Evolutionary conservation across 2,888 invertebrate species (phyloP).

Genomic region (Drosophila tanythrix): DNA sequence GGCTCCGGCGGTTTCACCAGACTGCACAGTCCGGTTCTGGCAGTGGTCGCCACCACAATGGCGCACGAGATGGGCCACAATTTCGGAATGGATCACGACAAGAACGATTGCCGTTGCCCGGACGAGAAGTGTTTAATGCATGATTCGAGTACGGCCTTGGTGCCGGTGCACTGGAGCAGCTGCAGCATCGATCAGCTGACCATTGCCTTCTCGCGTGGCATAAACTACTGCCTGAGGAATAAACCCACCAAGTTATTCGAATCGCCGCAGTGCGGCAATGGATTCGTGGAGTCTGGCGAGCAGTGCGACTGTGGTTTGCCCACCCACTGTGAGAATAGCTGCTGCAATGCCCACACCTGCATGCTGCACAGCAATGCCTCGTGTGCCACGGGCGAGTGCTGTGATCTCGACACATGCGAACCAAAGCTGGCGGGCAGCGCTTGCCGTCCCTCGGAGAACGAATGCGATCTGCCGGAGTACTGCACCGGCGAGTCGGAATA

Average conservation of each 20-base stretch:
- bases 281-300: conserved; percentile 97
- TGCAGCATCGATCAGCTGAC: conserved; percentile 96
- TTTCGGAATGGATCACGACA: conserved; percentile 99
- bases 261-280: conserved; percentile 97
- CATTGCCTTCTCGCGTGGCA: conserved; percentile 96
- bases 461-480: conserved; percentile 98
- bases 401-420: conserved; percentile 90
- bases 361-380: conserved; percentile 94
- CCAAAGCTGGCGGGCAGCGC: conserved; percentile 86
- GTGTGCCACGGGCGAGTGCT: conserved; percentile 98
- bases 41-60: conserved; percentile 97
- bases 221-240: conserved; percentile 97
- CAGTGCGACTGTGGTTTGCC: conserved; percentile 95
- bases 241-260: conserved; percentile 93
- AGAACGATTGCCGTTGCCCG: conserved; percentile 93
- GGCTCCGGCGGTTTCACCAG: conserved; percentile 98
- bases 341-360: conserved; percentile 94
- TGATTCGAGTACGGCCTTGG: conserved; percentile 93
- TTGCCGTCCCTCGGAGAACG: conserved; percentile 93
- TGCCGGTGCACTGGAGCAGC: conserved; percentile 96
- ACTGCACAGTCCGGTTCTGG: conserved; percentile 94
- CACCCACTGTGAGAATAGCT: conserved; percentile 92
- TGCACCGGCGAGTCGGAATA: conserved; percentile 97
- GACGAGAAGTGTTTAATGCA: conserved; percentile 98
- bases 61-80: conserved; percentile 99